Evolutionary conservation across 2,888 invertebrate species (phyloP).

Genomic region (Criorhina ranunculi): DNA sequence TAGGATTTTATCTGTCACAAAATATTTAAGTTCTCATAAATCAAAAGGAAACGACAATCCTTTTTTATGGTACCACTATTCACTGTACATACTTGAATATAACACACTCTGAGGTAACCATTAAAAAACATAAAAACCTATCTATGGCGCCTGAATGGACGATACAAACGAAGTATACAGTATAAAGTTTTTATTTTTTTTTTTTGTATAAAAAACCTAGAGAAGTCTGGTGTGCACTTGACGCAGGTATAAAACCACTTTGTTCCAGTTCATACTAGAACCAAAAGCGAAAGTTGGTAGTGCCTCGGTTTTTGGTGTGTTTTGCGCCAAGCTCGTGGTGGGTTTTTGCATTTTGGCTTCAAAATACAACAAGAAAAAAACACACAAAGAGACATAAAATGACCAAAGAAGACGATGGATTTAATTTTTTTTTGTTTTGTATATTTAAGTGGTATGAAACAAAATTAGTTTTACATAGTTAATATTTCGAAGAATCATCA

Average conservation of each 20-base stretch:
- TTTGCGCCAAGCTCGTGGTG: constrained; percentile 50
- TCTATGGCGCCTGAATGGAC: constrained; percentile 11
- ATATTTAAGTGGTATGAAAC: constrained; percentile 16
- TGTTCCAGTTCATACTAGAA: constrained; percentile 73
- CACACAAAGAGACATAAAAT: constrained; percentile 17
- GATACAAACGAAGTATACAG: constrained; percentile 8
- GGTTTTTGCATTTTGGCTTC: constrained; percentile 55
- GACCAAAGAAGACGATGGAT: constrained; percentile 39
- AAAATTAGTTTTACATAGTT: constrained; percentile 14
- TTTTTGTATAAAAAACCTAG: constrained; percentile 44
- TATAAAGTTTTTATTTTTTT: constrained; percentile 6
- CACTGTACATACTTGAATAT: constrained; percentile 6
- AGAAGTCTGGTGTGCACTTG: constrained; percentile 70
- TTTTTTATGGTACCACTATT: constrained; percentile 33
- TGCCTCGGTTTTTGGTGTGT: constrained; percentile 57
- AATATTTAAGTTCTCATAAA: constrained; percentile 40
- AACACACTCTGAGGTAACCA: too few relatives aligned
- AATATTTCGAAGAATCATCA: constrained; percentile 34
- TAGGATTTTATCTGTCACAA: constrained; percentile 8
- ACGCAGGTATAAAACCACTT: constrained; percentile 66
- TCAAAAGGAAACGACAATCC: constrained; percentile 6
- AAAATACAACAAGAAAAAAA: constrained; percentile 31
- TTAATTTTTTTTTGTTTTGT: neutral
- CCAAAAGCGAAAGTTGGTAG: constrained; percentile 75
- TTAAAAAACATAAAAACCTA: neutral